Conservation (phyloP, 2,113 vertebrate genomes). For the Onychorhynchus coronatus region DNA sequence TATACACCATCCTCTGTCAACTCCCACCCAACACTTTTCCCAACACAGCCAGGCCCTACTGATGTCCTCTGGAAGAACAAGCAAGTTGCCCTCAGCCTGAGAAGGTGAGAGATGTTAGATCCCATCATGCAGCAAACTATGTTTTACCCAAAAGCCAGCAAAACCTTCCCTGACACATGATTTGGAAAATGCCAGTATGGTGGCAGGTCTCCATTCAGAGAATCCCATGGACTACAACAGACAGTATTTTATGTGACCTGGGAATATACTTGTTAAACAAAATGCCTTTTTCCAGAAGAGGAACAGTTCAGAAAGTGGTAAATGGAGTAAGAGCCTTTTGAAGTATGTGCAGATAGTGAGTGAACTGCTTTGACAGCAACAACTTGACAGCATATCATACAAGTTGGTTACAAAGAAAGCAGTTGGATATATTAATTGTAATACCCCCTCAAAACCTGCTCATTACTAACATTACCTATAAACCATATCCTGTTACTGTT, state of each 20-base stretch:
- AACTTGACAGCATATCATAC: not conserved
- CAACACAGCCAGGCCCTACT: not conserved
- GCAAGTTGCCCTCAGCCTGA: not conserved
- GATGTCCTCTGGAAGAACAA: not conserved
- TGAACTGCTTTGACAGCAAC: not conserved
- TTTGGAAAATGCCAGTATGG: not conserved
- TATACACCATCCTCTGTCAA: not conserved
- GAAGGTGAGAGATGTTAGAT: not conserved
- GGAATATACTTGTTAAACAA: not conserved
- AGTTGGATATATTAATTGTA: not conserved
- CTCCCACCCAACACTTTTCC: not conserved
- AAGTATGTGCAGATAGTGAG: not conserved
- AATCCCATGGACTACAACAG: accelerated
- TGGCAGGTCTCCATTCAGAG: not conserved
- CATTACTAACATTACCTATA: not conserved
- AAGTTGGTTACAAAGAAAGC: not conserved
- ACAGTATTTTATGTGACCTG: not conserved
- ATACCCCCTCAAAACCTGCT: not conserved
- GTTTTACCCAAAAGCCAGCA: not conserved
- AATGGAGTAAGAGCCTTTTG: not conserved
- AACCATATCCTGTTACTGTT: not conserved
- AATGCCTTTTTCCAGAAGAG: not conserved
- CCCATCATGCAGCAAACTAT: not conserved
- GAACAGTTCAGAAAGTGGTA: not conserved
- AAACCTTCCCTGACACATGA: not conserved